phyloP scores from a whole-genome alignment of 2,888 invertebrate species.

The Tanypteryx hageni region DNA sequence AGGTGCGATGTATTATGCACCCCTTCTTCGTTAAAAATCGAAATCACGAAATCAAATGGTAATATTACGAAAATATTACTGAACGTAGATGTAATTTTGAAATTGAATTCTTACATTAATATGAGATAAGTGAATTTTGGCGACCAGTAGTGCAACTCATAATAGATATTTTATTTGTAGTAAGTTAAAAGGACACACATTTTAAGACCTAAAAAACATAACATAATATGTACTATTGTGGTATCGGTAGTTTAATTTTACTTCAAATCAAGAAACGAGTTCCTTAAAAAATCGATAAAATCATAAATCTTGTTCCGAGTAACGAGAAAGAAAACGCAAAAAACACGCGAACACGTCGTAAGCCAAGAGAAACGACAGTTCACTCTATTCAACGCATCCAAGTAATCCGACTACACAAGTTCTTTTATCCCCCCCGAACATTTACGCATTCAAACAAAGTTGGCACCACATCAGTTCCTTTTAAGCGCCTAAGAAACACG shows the following conservation, averaged over 20 bases:
- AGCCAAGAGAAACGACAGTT: constrained; percentile 26
- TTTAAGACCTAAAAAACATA: background rate
- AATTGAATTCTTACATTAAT: no score
- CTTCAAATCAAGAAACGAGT: background rate
- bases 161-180: background rate
- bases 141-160: background rate
- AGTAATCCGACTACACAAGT: constrained; percentile 50
- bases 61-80: no score
- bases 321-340: background rate
- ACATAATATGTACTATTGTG: background rate
- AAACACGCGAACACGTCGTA: background rate
- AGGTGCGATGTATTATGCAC: no score
- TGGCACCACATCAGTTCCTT: constrained; percentile 34
- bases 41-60: no score
- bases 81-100: no score
- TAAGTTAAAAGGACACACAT: background rate
- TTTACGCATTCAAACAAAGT: constrained; percentile 57
- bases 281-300: background rate
- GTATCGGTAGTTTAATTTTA: background rate
- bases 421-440: constrained; percentile 43
- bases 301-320: background rate
- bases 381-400: constrained; percentile 11
- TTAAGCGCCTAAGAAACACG: constrained; percentile 39
- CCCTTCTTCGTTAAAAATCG: no score
- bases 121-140: background rate